Conservation (phyloP, 2,113 vertebrate genomes). For the Pycnonotus jocosus region DNA sequence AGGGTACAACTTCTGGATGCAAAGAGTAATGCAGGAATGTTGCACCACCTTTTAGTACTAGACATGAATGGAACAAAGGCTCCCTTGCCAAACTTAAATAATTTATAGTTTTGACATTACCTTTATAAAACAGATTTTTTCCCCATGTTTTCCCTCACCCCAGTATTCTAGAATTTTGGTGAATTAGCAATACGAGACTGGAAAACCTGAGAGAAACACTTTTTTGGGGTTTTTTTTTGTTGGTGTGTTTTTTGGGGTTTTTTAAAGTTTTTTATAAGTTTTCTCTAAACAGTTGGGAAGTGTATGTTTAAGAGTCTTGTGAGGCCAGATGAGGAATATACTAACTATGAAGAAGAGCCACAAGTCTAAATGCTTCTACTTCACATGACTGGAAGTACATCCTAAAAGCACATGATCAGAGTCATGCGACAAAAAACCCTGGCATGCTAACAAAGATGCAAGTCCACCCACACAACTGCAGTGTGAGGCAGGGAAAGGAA, state of each 20-base stretch:
- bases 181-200: neutral
- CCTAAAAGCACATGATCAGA: neutral
- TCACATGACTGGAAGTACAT: neutral
- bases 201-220: neutral
- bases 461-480: neutral
- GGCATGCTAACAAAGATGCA: neutral
- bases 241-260: too few relatives aligned
- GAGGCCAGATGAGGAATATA: neutral
- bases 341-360: neutral
- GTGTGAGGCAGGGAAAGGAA: neutral
- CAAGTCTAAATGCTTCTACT: neutral
- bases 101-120: neutral
- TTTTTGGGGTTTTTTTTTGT: too few relatives aligned
- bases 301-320: neutral
- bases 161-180: neutral
- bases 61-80: neutral
- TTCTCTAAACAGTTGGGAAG: neutral
- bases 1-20: neutral
- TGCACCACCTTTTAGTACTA: neutral
- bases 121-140: neutral
- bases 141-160: rapidly evolving
- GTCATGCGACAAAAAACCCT: neutral
- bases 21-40: neutral
- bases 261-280: neutral
- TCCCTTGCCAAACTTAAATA: neutral